Base-by-base conservation (phyloP, 2,888 invertebrate species). In the Encarsia formosa region DNA sequence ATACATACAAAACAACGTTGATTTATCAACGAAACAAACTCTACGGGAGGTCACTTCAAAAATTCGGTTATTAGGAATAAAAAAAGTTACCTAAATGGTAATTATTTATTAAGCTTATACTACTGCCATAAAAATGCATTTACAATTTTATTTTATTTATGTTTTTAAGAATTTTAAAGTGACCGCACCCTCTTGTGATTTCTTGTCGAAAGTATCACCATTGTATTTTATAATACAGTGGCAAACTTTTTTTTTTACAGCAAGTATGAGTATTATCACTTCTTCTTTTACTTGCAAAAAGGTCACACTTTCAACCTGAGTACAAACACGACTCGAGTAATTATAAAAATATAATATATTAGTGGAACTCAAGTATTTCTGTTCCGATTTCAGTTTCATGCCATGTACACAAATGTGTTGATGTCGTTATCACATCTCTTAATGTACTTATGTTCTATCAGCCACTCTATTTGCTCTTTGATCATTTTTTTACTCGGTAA, bases 391-490 rank as follows among this genome's bases (percentile, higher is more conserved):
- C 55, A 60, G 58, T 55, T 66, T 79, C 77, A 96, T 78, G 97
- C 94, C 87, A 97, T 91, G 77, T 98, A 98, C 74, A 95, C 91
- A 79, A 97, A 98, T 67, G 91, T 90, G 76, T 97, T 97, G 71
- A 97, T 96, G 75, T 98, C 95, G 64, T 95, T 91, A 67, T 96
- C 96, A 73, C 97, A 96, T 63, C 98, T 82, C 56, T 85, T 82
- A 88, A 98, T 96, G 75, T 97, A 98, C 75, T 95, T 95, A 76
- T 99, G 93, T 77, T 99, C 98, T 60, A 99, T 98, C 38, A 99
- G 84, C 98, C 98, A 99, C 76, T 99, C 99, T 46, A 99, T 83
- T 77, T 99, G 98, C 77, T 99, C 98, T 76, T 99, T 99, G 65
- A 99, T 98, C 89, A 99, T 92, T 77, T 98, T 97, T 76, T 96